Conservation (phyloP, 2,797 vertebrate species). For the Danionella dracula region DNA sequence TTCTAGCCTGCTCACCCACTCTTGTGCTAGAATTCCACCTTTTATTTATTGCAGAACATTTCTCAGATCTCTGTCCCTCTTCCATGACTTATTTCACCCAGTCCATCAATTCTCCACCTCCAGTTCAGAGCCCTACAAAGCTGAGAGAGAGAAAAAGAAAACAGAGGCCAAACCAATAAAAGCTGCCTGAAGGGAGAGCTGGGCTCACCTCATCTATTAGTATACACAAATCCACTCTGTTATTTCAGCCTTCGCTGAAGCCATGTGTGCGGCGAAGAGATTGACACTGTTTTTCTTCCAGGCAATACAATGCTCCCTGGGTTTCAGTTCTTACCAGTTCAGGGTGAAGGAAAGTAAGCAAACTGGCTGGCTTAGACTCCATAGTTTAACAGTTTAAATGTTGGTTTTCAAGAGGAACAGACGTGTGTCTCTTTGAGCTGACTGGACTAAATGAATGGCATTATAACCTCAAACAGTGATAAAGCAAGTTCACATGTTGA, state of each 20-base stretch:
- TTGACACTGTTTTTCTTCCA: constrained; percentile 10
- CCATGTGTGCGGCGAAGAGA: constrained; percentile 14
- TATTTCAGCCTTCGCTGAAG: constrained; percentile 26
- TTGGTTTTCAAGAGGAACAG: neutral
- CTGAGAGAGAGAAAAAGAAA: constrained; percentile 24
- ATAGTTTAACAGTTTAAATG: neutral
- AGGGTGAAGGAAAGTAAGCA: neutral
- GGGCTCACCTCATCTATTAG: constrained; percentile 38
- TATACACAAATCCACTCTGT: constrained; percentile 28
- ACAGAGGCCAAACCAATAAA: constrained; percentile 33
- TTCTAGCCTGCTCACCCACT: constrained; percentile 16
- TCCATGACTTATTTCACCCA: constrained; percentile 35
- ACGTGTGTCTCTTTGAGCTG: neutral
- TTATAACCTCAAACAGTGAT: too few relatives aligned
- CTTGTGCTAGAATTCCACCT: constrained; percentile 18
- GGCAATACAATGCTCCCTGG: neutral
- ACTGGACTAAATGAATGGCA: too few relatives aligned
- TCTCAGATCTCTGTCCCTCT: constrained; percentile 16
- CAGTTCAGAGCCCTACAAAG: constrained; percentile 19
- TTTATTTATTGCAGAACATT: constrained; percentile 37
- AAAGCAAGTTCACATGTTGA: too few relatives aligned
- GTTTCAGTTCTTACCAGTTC: neutral
- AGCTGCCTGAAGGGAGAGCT: constrained; percentile 29
- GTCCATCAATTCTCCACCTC: constrained; percentile 29
- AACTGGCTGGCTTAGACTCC: neutral